A percentile compares a stretch with the other conserved stretches of the same genome.
Evolutionary conservation across 2,888 invertebrate genomes (phyloP).

Genomic region (Acholoe squamosa): DNA sequence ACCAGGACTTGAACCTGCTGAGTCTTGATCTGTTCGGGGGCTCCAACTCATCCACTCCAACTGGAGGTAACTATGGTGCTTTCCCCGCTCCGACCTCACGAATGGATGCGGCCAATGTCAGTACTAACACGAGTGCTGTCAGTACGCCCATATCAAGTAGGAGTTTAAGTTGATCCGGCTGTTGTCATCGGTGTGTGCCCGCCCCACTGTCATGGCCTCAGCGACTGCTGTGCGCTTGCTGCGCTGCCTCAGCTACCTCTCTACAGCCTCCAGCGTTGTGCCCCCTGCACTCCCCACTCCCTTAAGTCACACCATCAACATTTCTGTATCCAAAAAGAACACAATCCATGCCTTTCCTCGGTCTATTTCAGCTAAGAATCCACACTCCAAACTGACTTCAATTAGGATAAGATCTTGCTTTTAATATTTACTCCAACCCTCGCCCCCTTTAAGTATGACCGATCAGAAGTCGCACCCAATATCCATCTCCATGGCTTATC

Average conservation of each 20-base stretch:
- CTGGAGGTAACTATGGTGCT: slow-evolving; percentile 86
- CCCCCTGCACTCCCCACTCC: background rate
- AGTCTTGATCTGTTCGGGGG: slow-evolving; percentile 89
- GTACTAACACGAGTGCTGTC: slow-evolving; percentile 63
- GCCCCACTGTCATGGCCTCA: background rate
- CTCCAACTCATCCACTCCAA: slow-evolving; percentile 91
- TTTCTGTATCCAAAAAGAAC: background rate
- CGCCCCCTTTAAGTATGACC: too few species aligned
- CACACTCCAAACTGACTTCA: too few species aligned
- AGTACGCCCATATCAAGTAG: slow-evolving; percentile 63
- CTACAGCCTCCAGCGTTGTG: background rate
- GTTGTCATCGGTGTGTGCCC: slow-evolving; percentile 7
- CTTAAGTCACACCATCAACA: background rate
- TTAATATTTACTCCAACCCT: too few species aligned
- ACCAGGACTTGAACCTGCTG: slow-evolving; percentile 91
- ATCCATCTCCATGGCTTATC: too few species aligned
- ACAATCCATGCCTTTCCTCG: background rate
- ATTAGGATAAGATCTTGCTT: too few species aligned
- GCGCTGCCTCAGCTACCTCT: background rate
- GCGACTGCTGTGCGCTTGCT: background rate
- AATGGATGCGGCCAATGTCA: slow-evolving; percentile 77
- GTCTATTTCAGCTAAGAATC: too few species aligned
- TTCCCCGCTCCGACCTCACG: slow-evolving; percentile 85
- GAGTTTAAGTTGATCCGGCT: background rate
- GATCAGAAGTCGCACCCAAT: too few species aligned